Evolutionary conservation across 2,888 invertebrate species (phyloP).

Genomic region (Cremastobaeus sp.): DNA sequence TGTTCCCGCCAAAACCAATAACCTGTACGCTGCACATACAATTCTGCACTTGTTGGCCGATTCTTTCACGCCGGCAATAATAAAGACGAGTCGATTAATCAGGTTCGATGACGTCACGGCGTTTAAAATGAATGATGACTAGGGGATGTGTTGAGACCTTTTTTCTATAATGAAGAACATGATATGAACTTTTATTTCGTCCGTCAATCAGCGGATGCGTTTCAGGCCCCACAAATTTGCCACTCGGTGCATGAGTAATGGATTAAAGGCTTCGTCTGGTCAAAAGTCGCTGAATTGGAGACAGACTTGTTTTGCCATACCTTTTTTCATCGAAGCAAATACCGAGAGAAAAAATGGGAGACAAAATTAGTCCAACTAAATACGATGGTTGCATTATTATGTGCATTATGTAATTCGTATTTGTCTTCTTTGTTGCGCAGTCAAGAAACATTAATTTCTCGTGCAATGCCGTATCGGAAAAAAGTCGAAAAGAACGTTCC

Average conservation of each 20-base stretch:
- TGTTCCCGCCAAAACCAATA: conserved; percentile 12
- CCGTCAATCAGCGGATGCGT: conserved; percentile 35
- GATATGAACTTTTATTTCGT: conserved; percentile 32
- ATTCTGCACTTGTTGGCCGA: background rate
- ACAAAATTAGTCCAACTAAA: conserved; percentile 5
- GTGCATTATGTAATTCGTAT: conserved; percentile 22
- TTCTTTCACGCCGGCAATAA: conserved; percentile 7
- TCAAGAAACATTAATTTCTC: conserved; percentile 4
- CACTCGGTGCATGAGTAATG: conserved; percentile 15
- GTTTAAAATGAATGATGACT: conserved; percentile 34
- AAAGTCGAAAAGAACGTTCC: conserved; percentile 6
- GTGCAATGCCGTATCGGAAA: conserved; percentile 5
- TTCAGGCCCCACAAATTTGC: conserved; percentile 13
- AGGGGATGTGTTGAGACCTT: conserved; percentile 11
- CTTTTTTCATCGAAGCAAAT: too few species aligned
- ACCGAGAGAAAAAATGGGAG: background rate
- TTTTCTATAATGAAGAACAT: conserved; percentile 23
- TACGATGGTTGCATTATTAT: conserved; percentile 14
- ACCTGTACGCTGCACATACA: conserved; percentile 11
- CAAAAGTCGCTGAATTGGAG: background rate
- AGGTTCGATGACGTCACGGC: conserved; percentile 28
- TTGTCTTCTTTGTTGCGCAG: conserved; percentile 20
- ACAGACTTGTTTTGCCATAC: too few species aligned
- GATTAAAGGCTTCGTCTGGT: conserved; percentile 5
- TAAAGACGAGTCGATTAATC: conserved; percentile 18